A percentile compares a stretch with the other conserved stretches of the same genome.
Evolutionary conservation across 2,113 vertebrate genomes (phyloP).

Genomic region (Sphaerodactylus townsendi): DNA sequence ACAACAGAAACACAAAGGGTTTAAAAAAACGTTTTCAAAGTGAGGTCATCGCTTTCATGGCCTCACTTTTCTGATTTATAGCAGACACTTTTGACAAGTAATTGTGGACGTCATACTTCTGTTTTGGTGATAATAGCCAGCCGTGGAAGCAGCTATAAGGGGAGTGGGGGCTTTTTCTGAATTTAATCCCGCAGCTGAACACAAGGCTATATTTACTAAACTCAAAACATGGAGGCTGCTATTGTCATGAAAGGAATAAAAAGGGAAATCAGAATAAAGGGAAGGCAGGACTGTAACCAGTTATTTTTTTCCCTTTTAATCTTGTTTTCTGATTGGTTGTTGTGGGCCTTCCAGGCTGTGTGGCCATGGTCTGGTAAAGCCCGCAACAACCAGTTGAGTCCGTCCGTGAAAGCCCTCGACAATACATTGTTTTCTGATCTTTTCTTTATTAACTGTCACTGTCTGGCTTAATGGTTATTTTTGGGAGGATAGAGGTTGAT

Average conservation of each 20-base stretch:
- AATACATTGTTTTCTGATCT: too few relatives aligned
- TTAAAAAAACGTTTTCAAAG: not conserved
- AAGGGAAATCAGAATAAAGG: not conserved
- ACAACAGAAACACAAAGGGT: not conserved
- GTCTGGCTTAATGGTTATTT: too few relatives aligned
- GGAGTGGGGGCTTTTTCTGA: not conserved
- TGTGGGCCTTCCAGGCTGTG: too few relatives aligned
- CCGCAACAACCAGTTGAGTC: too few relatives aligned
- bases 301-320: too few relatives aligned
- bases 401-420: too few relatives aligned
- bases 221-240: not conserved
- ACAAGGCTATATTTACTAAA: not conserved
- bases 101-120: constrained; percentile 10
- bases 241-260: not conserved
- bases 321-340: too few relatives aligned
- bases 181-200: not conserved
- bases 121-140: not conserved
- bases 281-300: too few relatives aligned
- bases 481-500: too few relatives aligned
- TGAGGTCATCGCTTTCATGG: not conserved
- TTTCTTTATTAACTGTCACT: too few relatives aligned
- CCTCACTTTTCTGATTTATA: constrained; percentile 5
- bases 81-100: constrained; percentile 3
- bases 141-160: not conserved
- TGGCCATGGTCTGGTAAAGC: too few relatives aligned